Percentiles rank a stretch among this genome's conserved stretches.
phyloP scores from a whole-genome alignment of 2,888 invertebrate genomes.

The Phaedon cochleariae region DNA sequence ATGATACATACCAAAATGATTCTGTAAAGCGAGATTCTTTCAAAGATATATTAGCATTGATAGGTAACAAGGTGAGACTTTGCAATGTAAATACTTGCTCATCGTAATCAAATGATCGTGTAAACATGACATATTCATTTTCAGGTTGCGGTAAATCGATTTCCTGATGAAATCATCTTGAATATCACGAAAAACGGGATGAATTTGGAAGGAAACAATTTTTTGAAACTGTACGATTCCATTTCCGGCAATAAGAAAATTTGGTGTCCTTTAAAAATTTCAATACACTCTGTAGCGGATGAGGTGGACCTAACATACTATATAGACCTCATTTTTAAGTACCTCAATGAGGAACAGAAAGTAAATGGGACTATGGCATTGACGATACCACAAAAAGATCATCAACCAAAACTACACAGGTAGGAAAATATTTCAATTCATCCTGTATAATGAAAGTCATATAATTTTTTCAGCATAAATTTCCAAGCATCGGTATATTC shows the following conservation, averaged over 20 bases:
- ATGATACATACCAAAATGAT: background rate
- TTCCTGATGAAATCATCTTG: slow-evolving; percentile 27
- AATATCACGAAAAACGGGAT: slow-evolving; percentile 36
- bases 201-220: slow-evolving; percentile 33
- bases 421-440: background rate
- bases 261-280: slow-evolving; percentile 45
- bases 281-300: slow-evolving; percentile 56
- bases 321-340: slow-evolving; percentile 57
- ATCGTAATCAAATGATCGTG: no score
- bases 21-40: background rate
- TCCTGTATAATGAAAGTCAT: no score
- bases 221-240: slow-evolving; percentile 33
- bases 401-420: background rate
- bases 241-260: slow-evolving; percentile 26
- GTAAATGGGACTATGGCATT: background rate
- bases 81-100: no score
- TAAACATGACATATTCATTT: no score
- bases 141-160: slow-evolving; percentile 27
- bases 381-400: background rate
- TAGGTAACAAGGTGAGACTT: background rate
- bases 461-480: background rate
- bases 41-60: background rate
- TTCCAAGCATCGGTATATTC: background rate
- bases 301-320: slow-evolving; percentile 63
- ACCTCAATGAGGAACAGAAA: background rate